Conservation (phyloP, 2,888 invertebrate genomes). For the Lamellibrachia satsuma region DNA sequence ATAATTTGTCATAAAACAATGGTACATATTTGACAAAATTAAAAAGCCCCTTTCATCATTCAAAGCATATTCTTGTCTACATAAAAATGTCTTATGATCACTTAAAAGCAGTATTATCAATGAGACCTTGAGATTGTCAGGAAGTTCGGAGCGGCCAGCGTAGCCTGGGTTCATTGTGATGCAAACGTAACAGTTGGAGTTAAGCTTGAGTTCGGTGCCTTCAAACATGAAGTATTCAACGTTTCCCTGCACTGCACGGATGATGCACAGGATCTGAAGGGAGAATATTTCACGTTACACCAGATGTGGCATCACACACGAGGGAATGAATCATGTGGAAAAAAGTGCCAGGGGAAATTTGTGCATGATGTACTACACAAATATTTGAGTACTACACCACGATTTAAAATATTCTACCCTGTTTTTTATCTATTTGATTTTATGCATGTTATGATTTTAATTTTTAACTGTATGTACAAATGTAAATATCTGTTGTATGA, state of each 20-base stretch:
- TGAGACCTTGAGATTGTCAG: conserved; percentile 66
- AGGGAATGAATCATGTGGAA: neutral
- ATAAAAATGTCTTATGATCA: neutral
- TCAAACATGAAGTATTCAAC: conserved; percentile 78
- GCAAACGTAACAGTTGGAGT: conserved; percentile 79
- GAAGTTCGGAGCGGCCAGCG: conserved; percentile 70
- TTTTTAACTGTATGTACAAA: no score
- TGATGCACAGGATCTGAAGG: conserved; percentile 76
- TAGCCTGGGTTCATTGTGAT: conserved; percentile 69
- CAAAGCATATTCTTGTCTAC: no score
- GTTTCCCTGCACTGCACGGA: conserved; percentile 78
- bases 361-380: no score
- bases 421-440: no score
- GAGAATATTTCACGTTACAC: neutral
- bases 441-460: no score
- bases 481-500: no score
- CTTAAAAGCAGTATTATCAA: neutral
- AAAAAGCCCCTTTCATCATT: no score
- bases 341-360: neutral
- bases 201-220: conserved; percentile 78
- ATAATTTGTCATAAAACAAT: no score
- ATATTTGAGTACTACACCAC: no score
- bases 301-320: neutral
- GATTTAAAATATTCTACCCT: no score
- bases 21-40: no score